phyloP scores from a whole-genome alignment of 2,888 invertebrate species.

The Lycophotia porphyrea region DNA sequence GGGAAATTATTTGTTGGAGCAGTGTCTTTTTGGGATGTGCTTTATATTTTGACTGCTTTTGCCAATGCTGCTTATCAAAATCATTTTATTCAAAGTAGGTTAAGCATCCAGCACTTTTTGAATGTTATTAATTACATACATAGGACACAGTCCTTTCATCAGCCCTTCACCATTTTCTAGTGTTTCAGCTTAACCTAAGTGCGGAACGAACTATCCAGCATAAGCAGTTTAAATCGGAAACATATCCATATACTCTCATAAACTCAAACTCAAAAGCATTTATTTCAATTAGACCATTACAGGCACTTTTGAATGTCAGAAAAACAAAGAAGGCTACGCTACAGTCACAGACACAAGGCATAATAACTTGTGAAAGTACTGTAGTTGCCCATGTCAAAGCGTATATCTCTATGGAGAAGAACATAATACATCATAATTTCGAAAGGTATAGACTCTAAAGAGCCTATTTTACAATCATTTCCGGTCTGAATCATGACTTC shows the following conservation, averaged over 20 bases:
- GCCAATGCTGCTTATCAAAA: neutral
- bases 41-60: neutral
- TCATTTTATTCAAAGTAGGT: neutral
- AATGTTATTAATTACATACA: neutral
- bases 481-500: neutral
- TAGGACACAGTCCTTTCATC: neutral
- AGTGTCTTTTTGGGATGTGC: neutral
- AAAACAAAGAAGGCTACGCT: too few relatives aligned
- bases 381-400: too few relatives aligned
- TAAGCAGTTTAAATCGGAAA: neutral
- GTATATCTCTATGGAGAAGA: too few relatives aligned
- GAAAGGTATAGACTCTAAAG: neutral
- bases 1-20: constrained; percentile 1
- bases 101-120: neutral
- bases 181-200: neutral
- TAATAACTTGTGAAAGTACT: too few relatives aligned
- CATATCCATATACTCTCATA: neutral
- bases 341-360: too few relatives aligned
- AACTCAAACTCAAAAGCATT: too few relatives aligned
- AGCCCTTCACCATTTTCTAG: neutral
- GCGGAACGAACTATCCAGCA: neutral
- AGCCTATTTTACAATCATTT: neutral
- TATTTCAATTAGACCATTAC: too few relatives aligned
- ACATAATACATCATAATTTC: too few relatives aligned
- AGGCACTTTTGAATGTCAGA: too few relatives aligned